Evolutionary conservation across 2,888 invertebrate species (phyloP).

Genomic region (Flexamia atlantica): DNA sequence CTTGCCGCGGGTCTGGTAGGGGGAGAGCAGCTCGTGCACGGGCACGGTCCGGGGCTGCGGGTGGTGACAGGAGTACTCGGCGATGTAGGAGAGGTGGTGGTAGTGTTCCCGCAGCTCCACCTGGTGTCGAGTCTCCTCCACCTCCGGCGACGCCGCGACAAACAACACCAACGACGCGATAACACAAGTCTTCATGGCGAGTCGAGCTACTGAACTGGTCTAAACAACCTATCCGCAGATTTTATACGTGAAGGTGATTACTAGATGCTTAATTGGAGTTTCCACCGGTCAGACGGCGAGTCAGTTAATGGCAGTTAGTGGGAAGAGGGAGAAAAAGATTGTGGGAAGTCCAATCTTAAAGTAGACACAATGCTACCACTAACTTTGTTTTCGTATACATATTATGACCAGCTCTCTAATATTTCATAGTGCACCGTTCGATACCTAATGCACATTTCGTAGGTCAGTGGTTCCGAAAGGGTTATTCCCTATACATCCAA

Average conservation of each 20-base stretch:
- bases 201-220: not conserved
- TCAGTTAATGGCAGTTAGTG: not conserved
- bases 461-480: too few relatives aligned
- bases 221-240: not conserved
- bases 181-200: not conserved
- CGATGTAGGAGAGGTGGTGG: constrained; percentile 48
- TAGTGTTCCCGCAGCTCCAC: constrained; percentile 34
- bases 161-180: not conserved
- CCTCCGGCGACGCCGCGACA: not conserved
- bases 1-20: constrained; percentile 19
- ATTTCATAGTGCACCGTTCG: too few relatives aligned
- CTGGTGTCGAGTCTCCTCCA: constrained; percentile 26
- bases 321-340: too few relatives aligned
- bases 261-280: not conserved
- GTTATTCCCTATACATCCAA: too few relatives aligned
- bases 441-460: too few relatives aligned
- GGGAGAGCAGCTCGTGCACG: constrained; percentile 44
- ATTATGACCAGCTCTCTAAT: too few relatives aligned
- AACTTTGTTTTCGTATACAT: too few relatives aligned
- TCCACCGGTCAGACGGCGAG: not conserved
- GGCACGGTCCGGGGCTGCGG: constrained; percentile 35
- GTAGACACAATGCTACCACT: too few relatives aligned
- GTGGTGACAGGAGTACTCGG: constrained; percentile 27
- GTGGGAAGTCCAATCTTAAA: too few relatives aligned
- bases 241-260: not conserved